Evolutionary conservation across 1,140 invertebrate genomes (phyloP).

Genomic region (Melanaphis sacchari): DNA sequence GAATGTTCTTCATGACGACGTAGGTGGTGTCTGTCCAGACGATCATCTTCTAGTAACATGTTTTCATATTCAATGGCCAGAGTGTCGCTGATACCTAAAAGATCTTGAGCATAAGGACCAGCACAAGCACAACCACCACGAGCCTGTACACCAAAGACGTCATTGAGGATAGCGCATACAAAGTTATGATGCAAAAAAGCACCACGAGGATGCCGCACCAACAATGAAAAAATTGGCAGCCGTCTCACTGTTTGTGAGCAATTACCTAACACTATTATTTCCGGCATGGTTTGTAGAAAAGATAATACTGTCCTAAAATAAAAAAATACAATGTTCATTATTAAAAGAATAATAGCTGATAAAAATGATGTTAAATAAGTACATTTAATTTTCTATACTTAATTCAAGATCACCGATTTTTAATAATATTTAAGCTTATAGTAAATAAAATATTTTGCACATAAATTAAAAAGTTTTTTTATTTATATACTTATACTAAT

Average conservation of each 20-base stretch:
- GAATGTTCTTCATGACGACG: conserved; percentile 70
- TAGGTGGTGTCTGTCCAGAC: conserved; percentile 70
- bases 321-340: conserved; percentile 58
- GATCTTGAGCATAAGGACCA: conserved; percentile 83
- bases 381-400: neutral
- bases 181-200: conserved; percentile 91
- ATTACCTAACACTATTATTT: conserved; percentile 82
- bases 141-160: conserved; percentile 91
- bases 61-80: conserved; percentile 80
- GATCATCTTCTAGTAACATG: conserved; percentile 75
- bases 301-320: conserved; percentile 75
- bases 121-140: conserved; percentile 85
- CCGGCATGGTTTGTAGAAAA: conserved; percentile 76
- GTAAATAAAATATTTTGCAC: neutral
- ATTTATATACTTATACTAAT: neutral
- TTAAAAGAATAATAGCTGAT: neutral
- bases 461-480: neutral
- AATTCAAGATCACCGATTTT: neutral
- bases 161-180: conserved; percentile 85
- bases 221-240: conserved; percentile 85
- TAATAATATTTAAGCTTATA: neutral
- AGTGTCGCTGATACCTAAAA: conserved; percentile 81
- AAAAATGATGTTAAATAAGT: neutral
- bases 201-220: conserved; percentile 80
- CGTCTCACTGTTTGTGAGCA: conserved; percentile 70